phyloP scores from a whole-genome alignment of 2,113 vertebrate genomes.

The Stictonetta naevosa region DNA sequence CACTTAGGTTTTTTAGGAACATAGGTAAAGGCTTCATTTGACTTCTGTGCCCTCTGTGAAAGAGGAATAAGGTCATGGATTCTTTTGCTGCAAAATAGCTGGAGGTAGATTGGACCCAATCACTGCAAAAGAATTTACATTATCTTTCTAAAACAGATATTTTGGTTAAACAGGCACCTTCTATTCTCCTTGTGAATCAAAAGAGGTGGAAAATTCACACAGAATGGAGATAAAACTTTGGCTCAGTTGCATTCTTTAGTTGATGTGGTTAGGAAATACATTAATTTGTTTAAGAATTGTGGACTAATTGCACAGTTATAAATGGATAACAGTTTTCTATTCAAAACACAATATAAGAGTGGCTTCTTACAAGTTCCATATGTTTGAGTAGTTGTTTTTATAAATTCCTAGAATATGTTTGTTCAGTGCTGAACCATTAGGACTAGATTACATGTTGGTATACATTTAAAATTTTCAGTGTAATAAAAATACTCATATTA shows the following conservation, averaged over 20 bases:
- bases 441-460: background rate
- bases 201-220: background rate
- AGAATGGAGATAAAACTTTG: background rate
- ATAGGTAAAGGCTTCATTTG: background rate
- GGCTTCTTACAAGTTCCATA: background rate
- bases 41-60: background rate
- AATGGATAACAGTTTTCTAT: background rate
- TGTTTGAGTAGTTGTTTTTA: background rate
- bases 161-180: background rate
- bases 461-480: background rate
- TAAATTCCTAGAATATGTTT: background rate
- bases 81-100: background rate
- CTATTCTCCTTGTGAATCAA: background rate
- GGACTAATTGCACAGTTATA: background rate
- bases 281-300: background rate
- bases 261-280: background rate
- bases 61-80: background rate
- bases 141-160: background rate
- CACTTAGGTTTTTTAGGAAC: background rate
- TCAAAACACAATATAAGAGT: background rate
- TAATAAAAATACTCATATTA: background rate
- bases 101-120: background rate
- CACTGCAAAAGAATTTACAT: rapidly evolving
- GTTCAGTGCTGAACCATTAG: background rate
- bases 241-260: background rate